Conservation (phyloP, 2,888 invertebrate genomes). For the Lymantria dispar region DNA sequence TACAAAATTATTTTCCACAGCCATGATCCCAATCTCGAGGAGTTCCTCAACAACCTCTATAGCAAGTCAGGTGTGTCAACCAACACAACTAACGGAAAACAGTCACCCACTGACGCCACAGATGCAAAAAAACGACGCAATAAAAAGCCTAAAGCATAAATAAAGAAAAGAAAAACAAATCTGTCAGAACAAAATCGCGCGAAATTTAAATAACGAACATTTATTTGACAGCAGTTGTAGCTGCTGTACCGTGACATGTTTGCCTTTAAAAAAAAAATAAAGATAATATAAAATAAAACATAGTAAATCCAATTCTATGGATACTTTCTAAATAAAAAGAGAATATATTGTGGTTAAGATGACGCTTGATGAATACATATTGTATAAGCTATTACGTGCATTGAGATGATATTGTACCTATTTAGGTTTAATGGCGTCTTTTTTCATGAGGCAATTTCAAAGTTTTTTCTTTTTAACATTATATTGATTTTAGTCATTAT, state of each 20-base stretch:
- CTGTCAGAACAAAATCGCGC: constrained; percentile 31
- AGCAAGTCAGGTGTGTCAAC: constrained; percentile 81
- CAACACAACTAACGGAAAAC: constrained; percentile 40
- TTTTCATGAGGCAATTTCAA: constrained; percentile 20
- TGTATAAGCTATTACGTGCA: constrained; percentile 28
- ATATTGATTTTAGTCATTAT: constrained; percentile 20
- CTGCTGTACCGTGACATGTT: constrained; percentile 36
- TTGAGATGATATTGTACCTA: constrained; percentile 41
- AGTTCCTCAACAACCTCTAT: constrained; percentile 91
- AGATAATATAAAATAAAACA: constrained; percentile 28
- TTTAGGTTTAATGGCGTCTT: constrained; percentile 27
- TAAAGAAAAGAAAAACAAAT: constrained; percentile 7
- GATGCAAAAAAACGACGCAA: constrained; percentile 65
- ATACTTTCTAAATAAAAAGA: constrained; percentile 26
- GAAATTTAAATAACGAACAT: constrained; percentile 30
- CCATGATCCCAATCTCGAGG: constrained; percentile 90
- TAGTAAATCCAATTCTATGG: constrained; percentile 28
- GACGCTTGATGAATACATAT: constrained; percentile 29
- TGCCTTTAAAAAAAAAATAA: constrained; percentile 33
- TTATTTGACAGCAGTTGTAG: constrained; percentile 20
- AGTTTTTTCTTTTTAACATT: constrained; percentile 29
- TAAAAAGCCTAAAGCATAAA: constrained; percentile 65
- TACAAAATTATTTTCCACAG: constrained; percentile 51
- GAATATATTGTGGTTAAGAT: constrained; percentile 28
- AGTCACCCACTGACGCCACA: constrained; percentile 34